phyloP scores from a whole-genome alignment of 2,797 vertebrate genomes.

The Chloroceryle inda region DNA sequence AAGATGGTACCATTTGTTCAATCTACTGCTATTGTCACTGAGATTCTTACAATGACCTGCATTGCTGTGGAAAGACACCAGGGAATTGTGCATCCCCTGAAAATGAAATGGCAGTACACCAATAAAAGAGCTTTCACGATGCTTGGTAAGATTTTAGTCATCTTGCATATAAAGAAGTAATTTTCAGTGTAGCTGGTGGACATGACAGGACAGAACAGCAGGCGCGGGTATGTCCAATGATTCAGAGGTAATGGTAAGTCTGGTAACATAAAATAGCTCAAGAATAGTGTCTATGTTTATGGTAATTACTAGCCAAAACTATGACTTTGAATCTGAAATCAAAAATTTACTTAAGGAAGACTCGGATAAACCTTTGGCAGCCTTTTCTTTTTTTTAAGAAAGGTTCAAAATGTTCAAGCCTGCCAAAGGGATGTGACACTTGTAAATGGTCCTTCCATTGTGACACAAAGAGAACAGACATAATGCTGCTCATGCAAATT shows the following conservation, averaged over 20 bases:
- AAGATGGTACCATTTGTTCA: constrained; percentile 85
- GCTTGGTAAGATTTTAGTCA: constrained; percentile 72
- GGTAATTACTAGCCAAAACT: not conserved
- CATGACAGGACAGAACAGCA: not conserved
- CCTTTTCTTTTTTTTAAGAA: not conserved
- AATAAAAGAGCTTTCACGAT: constrained; percentile 81
- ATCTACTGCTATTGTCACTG: constrained; percentile 81
- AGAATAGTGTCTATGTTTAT: not conserved
- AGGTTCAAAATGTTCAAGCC: not conserved
- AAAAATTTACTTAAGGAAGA: not conserved
- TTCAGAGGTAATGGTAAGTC: not conserved
- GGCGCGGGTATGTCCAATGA: not conserved
- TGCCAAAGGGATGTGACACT: not conserved
- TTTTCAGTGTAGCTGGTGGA: not conserved
- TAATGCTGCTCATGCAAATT: not conserved
- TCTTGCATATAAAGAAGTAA: accelerated
- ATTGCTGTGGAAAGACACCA: constrained; percentile 84
- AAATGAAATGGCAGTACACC: constrained; percentile 83
- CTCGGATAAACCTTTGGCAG: not conserved
- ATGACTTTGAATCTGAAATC: not conserved
- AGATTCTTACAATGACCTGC: constrained; percentile 85
- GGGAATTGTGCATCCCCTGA: constrained; percentile 82
- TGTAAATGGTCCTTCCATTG: not conserved
- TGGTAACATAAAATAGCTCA: not conserved
- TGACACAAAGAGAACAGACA: not conserved